Evolutionary conservation across 2,888 invertebrate genomes (phyloP), one percentile per base, ranked within the genome.

Genomic region (Pristionchus mayeri): DNA sequence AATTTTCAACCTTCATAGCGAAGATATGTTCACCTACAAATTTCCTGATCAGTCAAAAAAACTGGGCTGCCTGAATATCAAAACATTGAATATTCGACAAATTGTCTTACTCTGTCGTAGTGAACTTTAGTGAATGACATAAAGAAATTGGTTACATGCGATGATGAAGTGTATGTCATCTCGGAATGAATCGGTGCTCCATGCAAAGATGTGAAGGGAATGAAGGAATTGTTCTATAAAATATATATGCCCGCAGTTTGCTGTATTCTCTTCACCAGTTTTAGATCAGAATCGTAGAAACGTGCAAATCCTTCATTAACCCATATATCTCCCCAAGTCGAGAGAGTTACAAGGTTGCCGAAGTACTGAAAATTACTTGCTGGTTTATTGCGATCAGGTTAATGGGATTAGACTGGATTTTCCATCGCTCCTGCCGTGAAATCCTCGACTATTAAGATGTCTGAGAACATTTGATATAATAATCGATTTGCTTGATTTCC

Each of bases 301-400:
- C 18, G 7, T 34, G 63, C 63, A 18, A 63, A 63, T 63, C 63
- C 63, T 21, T 63, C 63, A 18, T 63, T 63, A 3, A 63, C 63
- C 63, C 63, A 63, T 7, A 63, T 63, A 37, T 63, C 63, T 34
- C 37, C 37, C 63, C 63, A 63, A 2, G 63, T 34, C 7, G 34
- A 37, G 18, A 63, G n/a, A n/a, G n/a, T n/a, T n/a, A n/a, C n/a
- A n/a, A n/a, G n/a, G n/a, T n/a, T n/a, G n/a, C n/a, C n/a, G 63
- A 63, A 63, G 63, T 63, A 63, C 63, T 63, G 63, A 34, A 63
- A 54, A n/a, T 54, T 24, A n/a, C 24, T n/a, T 57, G 9, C n/a
- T n/a, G n/a, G n/a, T n/a, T 1, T 4, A 57, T 11, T 3, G 57
- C 21, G 3, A 24, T 4, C n/a, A 21, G 24, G 24, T 24, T 21